Base-by-base conservation (phyloP, 2,888 invertebrate genomes). In the Meiosimyza platycephala region DNA sequence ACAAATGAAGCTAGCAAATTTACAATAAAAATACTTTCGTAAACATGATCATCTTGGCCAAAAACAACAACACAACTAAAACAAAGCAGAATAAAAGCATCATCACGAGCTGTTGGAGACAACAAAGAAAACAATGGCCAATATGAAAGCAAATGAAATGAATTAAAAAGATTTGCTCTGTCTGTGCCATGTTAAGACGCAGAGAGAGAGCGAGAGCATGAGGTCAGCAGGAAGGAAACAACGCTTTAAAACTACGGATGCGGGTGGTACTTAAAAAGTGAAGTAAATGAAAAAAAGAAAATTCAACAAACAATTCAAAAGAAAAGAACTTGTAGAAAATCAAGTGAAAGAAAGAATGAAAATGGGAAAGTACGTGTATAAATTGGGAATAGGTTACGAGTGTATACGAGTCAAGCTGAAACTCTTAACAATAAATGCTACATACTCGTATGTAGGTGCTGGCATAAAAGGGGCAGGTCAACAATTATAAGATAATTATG, bases 1-100 rank as follows among this genome's bases (percentile, higher is more conserved):
- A 18, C 18, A 57, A 2, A 12, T 5, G 22, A 7, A 57, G 9
- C 28, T 28, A 40, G 9, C 40, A 40, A 6, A 40, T 40, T 40
- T 40, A 40, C 9, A 40, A 40, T 40, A 40, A 40, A 40, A 40
- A 40, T 79, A 80, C 80, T 78, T 75, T 73, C 74, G 57, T 57
- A 13, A 57, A 68, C 48, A 51, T 48, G 62, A 18, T 51, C 60
- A 69, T 22, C 60, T 51, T n/a, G 51, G 22, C 50, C 33, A 62
- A 59, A 13, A 18, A 50, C 62, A 52, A 50, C 18, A 47, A 1
- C 22, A 57, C 47, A 15, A 55, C 33, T 12, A 54, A 51, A 9
- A 9, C 67, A 54, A 54, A 22, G 6, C 33, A 40, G 9, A 40
- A 40, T 40, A 40, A n/a, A n/a, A n/a, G 40, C 40, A 40, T 9